Conservation (phyloP, 1,140 invertebrate genomes). For the Drosophila ficusphila region DNA sequence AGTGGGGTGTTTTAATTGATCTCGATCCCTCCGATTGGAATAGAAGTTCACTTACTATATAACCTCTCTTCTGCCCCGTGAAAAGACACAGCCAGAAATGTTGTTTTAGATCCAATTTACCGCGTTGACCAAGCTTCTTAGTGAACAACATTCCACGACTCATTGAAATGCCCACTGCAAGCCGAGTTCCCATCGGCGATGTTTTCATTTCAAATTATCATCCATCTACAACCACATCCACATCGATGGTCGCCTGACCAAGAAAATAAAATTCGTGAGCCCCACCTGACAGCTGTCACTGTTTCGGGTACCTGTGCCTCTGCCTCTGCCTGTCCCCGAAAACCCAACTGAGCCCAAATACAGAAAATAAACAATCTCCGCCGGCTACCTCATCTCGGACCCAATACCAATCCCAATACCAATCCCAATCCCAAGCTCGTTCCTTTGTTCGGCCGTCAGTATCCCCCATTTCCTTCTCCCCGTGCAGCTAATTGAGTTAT, state of each 20-base stretch:
- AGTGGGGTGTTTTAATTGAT: too few species aligned
- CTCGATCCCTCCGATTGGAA: too few species aligned
- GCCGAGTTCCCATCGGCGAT: conserved; percentile 13
- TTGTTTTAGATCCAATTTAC: too few species aligned
- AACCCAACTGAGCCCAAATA: conserved; percentile 10
- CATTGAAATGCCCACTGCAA: neutral
- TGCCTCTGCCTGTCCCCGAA: conserved; percentile 1
- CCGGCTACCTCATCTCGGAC: conserved; percentile 39
- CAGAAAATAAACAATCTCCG: conserved; percentile 50
- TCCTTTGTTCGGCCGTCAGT: conserved; percentile 38
- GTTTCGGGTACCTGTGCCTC: conserved; percentile 16
- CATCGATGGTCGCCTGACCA: conserved; percentile 36
- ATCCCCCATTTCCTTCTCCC: conserved; percentile 29
- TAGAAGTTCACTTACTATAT: too few species aligned
- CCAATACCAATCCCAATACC: too few species aligned
- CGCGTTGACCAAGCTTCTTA: too few species aligned
- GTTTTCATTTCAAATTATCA: conserved; percentile 49
- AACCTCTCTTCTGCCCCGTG: too few species aligned
- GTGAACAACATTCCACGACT: conserved; percentile 21
- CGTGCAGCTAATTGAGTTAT: conserved; percentile 74
- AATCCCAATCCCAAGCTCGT: too few species aligned
- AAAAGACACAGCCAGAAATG: too few species aligned
- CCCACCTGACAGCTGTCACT: conserved; percentile 47
- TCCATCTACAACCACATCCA: too few species aligned
- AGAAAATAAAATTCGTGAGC: conserved; percentile 1